These are phyloP conservation scores for Callinectes sapidus DNA, from an alignment of 2,888 invertebrate species.

Conservation along the genomic window DNA sequence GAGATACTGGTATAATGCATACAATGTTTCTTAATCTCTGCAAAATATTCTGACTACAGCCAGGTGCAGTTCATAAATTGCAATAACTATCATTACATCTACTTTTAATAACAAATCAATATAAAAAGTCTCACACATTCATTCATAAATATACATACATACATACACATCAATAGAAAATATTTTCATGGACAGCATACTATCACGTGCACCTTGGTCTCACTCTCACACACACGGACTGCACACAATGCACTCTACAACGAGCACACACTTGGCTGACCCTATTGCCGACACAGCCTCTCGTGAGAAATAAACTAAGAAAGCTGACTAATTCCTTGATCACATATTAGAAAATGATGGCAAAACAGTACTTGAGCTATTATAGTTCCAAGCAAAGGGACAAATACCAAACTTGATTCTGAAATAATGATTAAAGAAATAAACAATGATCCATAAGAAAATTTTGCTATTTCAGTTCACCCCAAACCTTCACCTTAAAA, in stretches of 20 bases:
- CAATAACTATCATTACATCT: constrained; percentile 59
- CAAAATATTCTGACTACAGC: constrained; percentile 53
- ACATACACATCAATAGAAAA: constrained; percentile 53
- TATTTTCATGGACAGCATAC: constrained; percentile 57
- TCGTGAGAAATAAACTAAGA: constrained; percentile 65
- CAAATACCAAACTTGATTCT: constrained; percentile 51
- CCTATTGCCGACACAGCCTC: constrained; percentile 67
- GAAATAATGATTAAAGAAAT: not conserved
- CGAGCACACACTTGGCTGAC: constrained; percentile 69
- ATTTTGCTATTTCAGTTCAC: too few species aligned
- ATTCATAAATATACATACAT: constrained; percentile 49
- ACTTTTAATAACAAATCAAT: constrained; percentile 53
- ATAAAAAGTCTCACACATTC: constrained; percentile 40
- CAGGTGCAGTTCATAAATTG: constrained; percentile 44
- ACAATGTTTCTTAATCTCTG: constrained; percentile 43
- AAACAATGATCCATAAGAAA: not conserved
- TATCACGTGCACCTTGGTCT: constrained; percentile 39
- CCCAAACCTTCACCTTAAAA: constrained; percentile 1
- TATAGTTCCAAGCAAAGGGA: constrained; percentile 59
- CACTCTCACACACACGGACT: constrained; percentile 32
- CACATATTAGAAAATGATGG: constrained; percentile 64
- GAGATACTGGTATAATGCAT: constrained; percentile 50
- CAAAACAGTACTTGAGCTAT: constrained; percentile 59
- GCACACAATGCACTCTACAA: constrained; percentile 67
- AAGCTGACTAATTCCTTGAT: constrained; percentile 63